Evolutionary conservation across 1,140 invertebrate genomes (phyloP).

Genomic region (Calephelis virginiensis): DNA sequence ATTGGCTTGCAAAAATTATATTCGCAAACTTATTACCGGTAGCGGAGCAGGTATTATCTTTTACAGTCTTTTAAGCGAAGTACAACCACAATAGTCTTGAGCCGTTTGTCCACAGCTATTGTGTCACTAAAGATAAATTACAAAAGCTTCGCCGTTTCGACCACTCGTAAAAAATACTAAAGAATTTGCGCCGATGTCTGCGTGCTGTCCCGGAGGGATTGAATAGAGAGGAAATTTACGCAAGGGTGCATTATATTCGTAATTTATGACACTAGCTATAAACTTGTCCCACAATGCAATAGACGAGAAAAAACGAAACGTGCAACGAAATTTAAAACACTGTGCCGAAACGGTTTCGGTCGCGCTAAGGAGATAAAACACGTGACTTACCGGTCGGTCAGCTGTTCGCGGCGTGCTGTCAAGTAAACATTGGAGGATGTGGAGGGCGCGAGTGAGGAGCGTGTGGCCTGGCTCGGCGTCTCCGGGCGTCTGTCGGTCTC

Average conservation of each 20-base stretch:
- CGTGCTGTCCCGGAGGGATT: slow-evolving; percentile 42
- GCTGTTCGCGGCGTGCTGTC: slow-evolving; percentile 64
- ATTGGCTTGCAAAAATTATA: slow-evolving; percentile 76
- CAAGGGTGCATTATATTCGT: slow-evolving; percentile 68
- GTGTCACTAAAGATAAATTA: slow-evolving; percentile 67
- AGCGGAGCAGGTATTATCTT: slow-evolving; percentile 51
- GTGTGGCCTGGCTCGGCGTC: slow-evolving; percentile 66
- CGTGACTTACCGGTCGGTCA: slow-evolving; percentile 76
- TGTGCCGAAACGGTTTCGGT: slow-evolving; percentile 18
- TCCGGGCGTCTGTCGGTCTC: slow-evolving; percentile 73
- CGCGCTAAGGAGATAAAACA: slow-evolving; percentile 38
- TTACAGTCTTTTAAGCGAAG: slow-evolving; percentile 46
- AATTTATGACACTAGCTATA: slow-evolving; percentile 59
- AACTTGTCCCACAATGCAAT: slow-evolving; percentile 38
- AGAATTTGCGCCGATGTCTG: slow-evolving; percentile 52
- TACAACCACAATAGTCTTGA: slow-evolving; percentile 47
- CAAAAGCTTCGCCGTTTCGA: slow-evolving; percentile 59
- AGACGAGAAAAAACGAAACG: slow-evolving; percentile 24
- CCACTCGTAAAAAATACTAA: slow-evolving; percentile 65
- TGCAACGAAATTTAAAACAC: slow-evolving; percentile 28
- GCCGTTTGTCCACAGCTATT: slow-evolving; percentile 62
- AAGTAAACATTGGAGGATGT: slow-evolving; percentile 70
- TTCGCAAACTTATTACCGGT: slow-evolving; percentile 61
- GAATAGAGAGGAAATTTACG: slow-evolving; percentile 57
- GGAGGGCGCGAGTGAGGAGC: slow-evolving; percentile 54